A percentile compares a stretch with the other conserved stretches of the same genome.
Evolutionary conservation across 2,113 vertebrate species (phyloP).

Genomic region (Cynopterus brachyotis): DNA sequence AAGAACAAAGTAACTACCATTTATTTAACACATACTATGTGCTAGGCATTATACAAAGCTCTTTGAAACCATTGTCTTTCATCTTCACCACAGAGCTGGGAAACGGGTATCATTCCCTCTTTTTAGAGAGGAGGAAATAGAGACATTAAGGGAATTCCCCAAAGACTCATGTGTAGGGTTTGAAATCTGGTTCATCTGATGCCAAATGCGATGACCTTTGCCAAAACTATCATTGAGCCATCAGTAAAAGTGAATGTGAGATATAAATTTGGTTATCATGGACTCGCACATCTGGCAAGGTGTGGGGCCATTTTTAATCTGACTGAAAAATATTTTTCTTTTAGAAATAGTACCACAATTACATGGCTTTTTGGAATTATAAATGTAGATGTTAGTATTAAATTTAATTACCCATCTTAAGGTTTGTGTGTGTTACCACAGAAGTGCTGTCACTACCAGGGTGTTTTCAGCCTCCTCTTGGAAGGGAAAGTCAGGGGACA

Average conservation of each 20-base stretch:
- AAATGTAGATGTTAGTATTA: not conserved
- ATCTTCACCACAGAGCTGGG: not conserved
- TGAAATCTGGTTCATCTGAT: not conserved
- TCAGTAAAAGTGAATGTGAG: not conserved
- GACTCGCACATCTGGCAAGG: not conserved
- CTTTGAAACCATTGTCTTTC: not conserved
- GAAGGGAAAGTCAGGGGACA: not conserved
- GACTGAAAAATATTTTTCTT: not conserved
- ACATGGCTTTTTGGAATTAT: not conserved
- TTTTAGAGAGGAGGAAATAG: not conserved
- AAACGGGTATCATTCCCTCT: not conserved
- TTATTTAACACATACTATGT: not conserved
- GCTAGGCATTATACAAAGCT: not conserved
- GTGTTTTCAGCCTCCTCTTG: not conserved
- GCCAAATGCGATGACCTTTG: not conserved
- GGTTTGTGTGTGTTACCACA: not conserved
- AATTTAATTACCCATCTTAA: not conserved
- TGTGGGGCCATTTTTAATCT: not conserved
- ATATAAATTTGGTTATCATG: not conserved
- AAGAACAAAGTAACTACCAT: not conserved
- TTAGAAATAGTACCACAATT: not conserved
- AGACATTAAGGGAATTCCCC: not conserved
- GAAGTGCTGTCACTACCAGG: no score
- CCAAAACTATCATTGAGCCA: not conserved
- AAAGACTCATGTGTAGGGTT: not conserved